Evolutionary conservation across 2,113 vertebrate genomes (phyloP), one percentile per base, ranked within the genome.

Genomic region (Galeopterus variegatus): DNA sequence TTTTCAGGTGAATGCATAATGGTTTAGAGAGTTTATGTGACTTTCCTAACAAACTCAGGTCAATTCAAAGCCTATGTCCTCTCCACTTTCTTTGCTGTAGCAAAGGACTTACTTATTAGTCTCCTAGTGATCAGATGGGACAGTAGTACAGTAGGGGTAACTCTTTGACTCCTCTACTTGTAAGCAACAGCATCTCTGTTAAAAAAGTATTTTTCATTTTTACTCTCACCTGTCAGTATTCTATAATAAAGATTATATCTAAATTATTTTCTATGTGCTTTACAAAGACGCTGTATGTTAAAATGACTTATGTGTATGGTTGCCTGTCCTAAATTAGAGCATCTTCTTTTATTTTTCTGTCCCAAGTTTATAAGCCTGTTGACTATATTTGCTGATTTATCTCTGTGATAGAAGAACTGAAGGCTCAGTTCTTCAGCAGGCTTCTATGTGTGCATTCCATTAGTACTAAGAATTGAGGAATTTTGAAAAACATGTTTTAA

Each of bases 171-270:
- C 24, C 64, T 85, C 8, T 19, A 31, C 28, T 56, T 76, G 14
- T 60, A 73, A 77, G 56, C 54, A 67, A 26, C 2, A n/a, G 23
- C 9, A 52, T 62, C 10, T 84, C 28, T 70, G 21, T 81, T 65
- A 28, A 69, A 75, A 90, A 81, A 10, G 24, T 70, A 8, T 69
- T 72, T 96, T 93, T 94, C 64, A 62, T 45, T 88, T 95, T 85
- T 64, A 94, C 17, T 41, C 19, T 86, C 50, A 75, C 45, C 26
- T 90, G 36, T 88, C 60, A 33, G 11, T 80, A 75, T 93, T 85
- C 45, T 84, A 0, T 67, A 72, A 31, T 64, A 73, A 86, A 77
- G 76, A 93, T 36, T 88, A 62, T 83, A 73, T 52, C 12, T 58
- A 70, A 91, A 45, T 77, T 94, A 33, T 41, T 84, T 90, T 60